Conservation (phyloP, 2,888 invertebrate genomes). For the Acanthococcus lagerstroemiae region DNA sequence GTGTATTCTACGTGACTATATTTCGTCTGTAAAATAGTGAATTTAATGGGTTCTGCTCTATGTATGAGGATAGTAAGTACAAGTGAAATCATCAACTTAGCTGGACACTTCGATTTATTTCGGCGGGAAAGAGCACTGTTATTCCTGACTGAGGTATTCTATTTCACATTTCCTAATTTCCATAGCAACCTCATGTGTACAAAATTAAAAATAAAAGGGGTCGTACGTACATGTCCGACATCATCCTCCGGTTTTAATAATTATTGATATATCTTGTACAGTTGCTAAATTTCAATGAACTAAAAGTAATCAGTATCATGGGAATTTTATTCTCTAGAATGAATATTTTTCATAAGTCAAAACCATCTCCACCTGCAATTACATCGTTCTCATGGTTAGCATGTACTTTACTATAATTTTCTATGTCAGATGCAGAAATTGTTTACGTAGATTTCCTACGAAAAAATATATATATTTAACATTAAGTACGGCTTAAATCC, state of each 20-base stretch:
- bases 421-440: too few species aligned
- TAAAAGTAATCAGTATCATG: background rate
- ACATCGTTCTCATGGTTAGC: constrained; percentile 19
- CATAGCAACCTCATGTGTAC: background rate
- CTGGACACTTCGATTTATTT: too few species aligned
- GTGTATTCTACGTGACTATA: too few species aligned
- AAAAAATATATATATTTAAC: background rate
- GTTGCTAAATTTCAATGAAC: background rate
- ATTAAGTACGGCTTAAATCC: too few species aligned
- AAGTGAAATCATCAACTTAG: too few species aligned
- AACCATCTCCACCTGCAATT: background rate
- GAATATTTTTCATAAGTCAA: constrained; percentile 17
- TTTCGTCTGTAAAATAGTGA: too few species aligned
- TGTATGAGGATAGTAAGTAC: too few species aligned
- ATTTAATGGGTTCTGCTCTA: too few species aligned
- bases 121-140: too few species aligned
- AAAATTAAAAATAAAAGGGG: background rate
- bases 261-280: background rate
- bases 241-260: background rate
- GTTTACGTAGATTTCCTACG: background rate
- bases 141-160: too few species aligned
- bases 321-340: constrained; percentile 15
- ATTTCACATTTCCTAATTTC: too few species aligned
- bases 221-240: too few species aligned
- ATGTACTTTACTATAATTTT: background rate